A percentile compares a stretch with the other conserved stretches of the same genome.
phyloP scores from a whole-genome alignment of 2,797 vertebrate species.

The Enteromius thamalakanensis region DNA sequence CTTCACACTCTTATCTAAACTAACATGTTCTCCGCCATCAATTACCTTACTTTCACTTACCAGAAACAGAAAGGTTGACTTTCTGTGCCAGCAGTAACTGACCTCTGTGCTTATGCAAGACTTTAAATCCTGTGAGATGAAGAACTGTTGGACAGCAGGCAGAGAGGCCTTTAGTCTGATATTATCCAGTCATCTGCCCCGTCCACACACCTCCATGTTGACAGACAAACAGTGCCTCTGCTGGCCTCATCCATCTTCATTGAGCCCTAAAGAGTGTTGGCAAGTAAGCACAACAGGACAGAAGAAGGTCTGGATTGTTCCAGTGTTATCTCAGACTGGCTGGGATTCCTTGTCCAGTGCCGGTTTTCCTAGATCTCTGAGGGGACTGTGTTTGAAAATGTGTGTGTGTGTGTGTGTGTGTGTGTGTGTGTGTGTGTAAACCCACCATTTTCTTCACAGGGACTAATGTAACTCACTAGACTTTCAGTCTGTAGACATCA shows the following conservation, averaged over 20 bases:
- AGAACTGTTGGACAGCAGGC: slow-evolving; percentile 32
- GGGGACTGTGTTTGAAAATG: slow-evolving; percentile 36
- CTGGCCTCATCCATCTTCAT: slow-evolving; percentile 82
- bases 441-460: slow-evolving; percentile 62
- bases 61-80: slow-evolving; percentile 16
- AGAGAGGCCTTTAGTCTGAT: slow-evolving; percentile 69
- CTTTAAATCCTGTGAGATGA: slow-evolving; percentile 24
- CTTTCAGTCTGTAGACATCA: slow-evolving; percentile 72
- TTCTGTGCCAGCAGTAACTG: slow-evolving; percentile 6
- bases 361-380: slow-evolving; percentile 50
- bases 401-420: slow-evolving; percentile 49
- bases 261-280: slow-evolving; percentile 66
- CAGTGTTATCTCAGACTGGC: slow-evolving; percentile 67
- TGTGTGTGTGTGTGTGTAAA: slow-evolving; percentile 43
- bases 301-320: slow-evolving; percentile 81
- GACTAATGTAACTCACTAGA: slow-evolving; percentile 65
- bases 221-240: slow-evolving; percentile 80
- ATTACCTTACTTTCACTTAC: slow-evolving; percentile 34
- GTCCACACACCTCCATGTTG: slow-evolving; percentile 72
- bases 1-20: slow-evolving; percentile 32
- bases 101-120: slow-evolving; percentile 25
- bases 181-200: slow-evolving; percentile 79
- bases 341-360: slow-evolving; percentile 67
- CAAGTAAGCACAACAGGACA: slow-evolving; percentile 73
- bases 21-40: slow-evolving; percentile 36